Evolutionary conservation across 2,797 vertebrate genomes (phyloP), one percentile per base, ranked within the genome.

Genomic region (Mycteria americana): DNA sequence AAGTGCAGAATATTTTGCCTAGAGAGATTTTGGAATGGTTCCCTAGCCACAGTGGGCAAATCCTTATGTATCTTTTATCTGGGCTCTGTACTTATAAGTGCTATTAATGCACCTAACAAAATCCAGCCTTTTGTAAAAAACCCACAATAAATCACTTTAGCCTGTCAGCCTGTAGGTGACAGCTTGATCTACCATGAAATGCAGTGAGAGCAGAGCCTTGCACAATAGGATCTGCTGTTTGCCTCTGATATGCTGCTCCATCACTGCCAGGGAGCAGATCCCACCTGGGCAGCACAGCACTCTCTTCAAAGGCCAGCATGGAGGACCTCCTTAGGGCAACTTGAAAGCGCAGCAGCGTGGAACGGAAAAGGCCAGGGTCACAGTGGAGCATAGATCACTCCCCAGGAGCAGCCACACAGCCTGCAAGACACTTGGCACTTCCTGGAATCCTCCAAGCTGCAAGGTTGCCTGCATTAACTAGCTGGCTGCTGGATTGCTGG

Each of bases 311-410:
- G 89, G 50, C 75, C 69, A 33, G 73, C 73, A 41, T 2, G 24
- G n/a, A 95, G 87, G 92, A 59, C 87, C 85, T 95, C 95, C 92
- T 81, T 43, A 21, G 87, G 77, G 70, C 79, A 83, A 84, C 94
- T 94, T 97, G 81, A 96, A 97, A 97, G 95, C 4, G 0, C 37
- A 68, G 70, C 84, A 92, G 68, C n/a, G 0, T 21, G 75, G 78
- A 93, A 68, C 15, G 5, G 95, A 76, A 95, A 75, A 84, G 92
- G n/a, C 18, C 85, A 88, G 91, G 96, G 97, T 97, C 97, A 92
- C 2, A 3, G 74, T 28, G 79, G 82, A 90, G 83, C 94, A 96
- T 73, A 92, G 94, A 96, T 96, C 95, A 91, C 89, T 84, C 94
- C 76, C 65, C 73, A n/a, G 89, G 94, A 97, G 73, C 91, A 92